Conservation (phyloP, 30 jellyfish, hydroid and myxozoan species). For the Turritopsis rubra region DNA sequence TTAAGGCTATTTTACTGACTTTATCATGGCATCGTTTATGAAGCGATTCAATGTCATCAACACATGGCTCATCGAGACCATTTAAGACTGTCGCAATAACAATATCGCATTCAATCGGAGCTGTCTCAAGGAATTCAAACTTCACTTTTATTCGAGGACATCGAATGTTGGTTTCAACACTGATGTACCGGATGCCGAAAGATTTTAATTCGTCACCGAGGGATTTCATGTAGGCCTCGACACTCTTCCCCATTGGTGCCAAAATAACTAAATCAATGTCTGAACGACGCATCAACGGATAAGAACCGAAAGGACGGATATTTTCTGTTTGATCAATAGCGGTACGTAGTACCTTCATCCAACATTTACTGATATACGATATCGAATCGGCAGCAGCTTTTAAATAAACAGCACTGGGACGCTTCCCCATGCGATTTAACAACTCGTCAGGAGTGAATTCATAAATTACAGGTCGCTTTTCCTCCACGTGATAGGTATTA, state of each 20-base stretch:
- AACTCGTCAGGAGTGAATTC: conserved; percentile 23
- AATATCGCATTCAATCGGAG: conserved; percentile 66
- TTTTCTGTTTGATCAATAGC: conserved; percentile 14
- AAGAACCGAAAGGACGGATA: conserved; percentile 73
- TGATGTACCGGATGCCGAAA: conserved; percentile 58
- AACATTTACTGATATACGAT: conserved; percentile 44
- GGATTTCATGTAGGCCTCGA: conserved; percentile 47
- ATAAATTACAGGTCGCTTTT: conserved; percentile 13
- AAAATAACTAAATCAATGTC: conserved; percentile 82
- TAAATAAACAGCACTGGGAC: conserved; percentile 18
- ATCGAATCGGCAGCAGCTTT: conserved; percentile 50
- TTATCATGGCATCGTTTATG: conserved; percentile 32
- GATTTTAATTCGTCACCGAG: conserved; percentile 48
- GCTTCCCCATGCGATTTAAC: conserved; percentile 45
- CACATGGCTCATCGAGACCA: not conserved
- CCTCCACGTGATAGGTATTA: conserved; percentile 49
- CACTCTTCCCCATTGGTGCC: conserved; percentile 48
- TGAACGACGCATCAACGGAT: conserved; percentile 53
- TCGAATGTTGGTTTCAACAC: conserved; percentile 68
- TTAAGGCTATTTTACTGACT: conserved; percentile 51
- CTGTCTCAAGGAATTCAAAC: conserved; percentile 36
- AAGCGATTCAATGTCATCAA: not conserved
- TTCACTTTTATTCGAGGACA: conserved; percentile 86
- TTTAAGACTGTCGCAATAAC: conserved; percentile 62
- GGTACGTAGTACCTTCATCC: conserved; percentile 34